Evolutionary conservation across 92 coral and sea anemone species (phyloP), one percentile per base, ranked within the genome.

Genomic region (Hydrozoanthus gracilis): DNA sequence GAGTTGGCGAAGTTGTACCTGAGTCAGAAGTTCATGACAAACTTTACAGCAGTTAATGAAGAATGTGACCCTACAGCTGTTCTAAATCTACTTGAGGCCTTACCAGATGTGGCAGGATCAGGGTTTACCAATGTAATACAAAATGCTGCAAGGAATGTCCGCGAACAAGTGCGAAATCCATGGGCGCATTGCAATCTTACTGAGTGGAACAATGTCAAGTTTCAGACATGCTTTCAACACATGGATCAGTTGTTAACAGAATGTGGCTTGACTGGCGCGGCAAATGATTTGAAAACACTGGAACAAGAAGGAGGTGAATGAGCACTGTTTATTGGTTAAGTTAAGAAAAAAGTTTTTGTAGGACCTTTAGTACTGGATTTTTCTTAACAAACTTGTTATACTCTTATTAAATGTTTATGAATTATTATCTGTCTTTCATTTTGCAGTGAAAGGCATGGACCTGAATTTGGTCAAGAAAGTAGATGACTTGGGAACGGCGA

Each of bases 51-150:
- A 27, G 39, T 27, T 27, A 27, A 27, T 27, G 39, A 73, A 2
- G 77, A 73, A 8, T 73, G 77, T 73, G 77, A 73, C n/a, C 77
- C 77, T 12, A 13, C 77, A 73, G 79, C 79, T 75, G 79, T 75
- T 75, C 79, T 75, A 7, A 75, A 75, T 51, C 79, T 75, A 13
- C 79, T 75, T 17, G 79, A 51, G 62, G 8, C 39, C n/a, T 51
- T 75, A 75, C 79, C 79, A 16, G 44, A 75, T 49, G 15, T 15
- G 64, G n/a, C 79, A 75, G 79, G 79, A 17, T 75, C 79, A 20
- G 79, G 79, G 4, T 17, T 75, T 75, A 75, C 46, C 14, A 4
- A 44, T 16, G 79, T 61, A 16, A 3, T 75, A 73, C 78, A 48
- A 35, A 18, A 45, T 3, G 56, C 58, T 1, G 78, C 56, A 9